These are phyloP conservation scores for Acleris holmiana DNA, from an alignment of 2,888 invertebrate genomes.

Conservation along the genomic window DNA sequence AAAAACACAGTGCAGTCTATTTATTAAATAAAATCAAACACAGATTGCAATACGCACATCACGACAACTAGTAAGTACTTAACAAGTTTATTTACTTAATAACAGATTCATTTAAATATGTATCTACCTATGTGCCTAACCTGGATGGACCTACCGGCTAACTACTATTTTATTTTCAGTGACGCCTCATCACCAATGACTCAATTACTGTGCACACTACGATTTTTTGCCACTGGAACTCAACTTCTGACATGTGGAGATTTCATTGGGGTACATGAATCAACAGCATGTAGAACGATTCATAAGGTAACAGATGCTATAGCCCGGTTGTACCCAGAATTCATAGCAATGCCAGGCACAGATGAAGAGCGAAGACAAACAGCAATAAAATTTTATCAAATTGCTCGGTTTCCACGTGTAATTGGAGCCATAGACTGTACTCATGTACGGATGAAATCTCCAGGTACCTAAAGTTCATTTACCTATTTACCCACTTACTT, in stretches of 20 bases:
- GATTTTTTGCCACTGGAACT: conserved; percentile 30
- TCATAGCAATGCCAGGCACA: background rate
- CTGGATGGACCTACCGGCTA: background rate
- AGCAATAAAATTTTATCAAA: conserved; percentile 24
- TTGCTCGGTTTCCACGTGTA: conserved; percentile 34
- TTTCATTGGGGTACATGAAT: too few relatives aligned
- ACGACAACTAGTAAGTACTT: background rate
- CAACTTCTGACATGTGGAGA: background rate
- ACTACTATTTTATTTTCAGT: background rate
- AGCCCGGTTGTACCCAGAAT: conserved; percentile 7
- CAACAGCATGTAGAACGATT: too few relatives aligned
- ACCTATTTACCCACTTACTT: too few relatives aligned
- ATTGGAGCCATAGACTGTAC: conserved; percentile 38
- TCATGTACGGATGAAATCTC: conserved; percentile 36
- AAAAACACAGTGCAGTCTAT: background rate
- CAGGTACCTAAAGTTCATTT: too few relatives aligned
- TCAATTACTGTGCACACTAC: conserved; percentile 21
- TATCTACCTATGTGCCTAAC: background rate
- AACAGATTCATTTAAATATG: background rate
- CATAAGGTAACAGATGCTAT: conserved; percentile 20
- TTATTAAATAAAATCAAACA: background rate
- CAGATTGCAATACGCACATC: background rate
- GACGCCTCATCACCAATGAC: conserved; percentile 7
- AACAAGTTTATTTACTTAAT: too few relatives aligned
- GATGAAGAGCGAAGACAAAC: conserved; percentile 1